Conservation (phyloP, 2,113 vertebrate genomes). For the Cryptomyrus ogoouensis region DNA sequence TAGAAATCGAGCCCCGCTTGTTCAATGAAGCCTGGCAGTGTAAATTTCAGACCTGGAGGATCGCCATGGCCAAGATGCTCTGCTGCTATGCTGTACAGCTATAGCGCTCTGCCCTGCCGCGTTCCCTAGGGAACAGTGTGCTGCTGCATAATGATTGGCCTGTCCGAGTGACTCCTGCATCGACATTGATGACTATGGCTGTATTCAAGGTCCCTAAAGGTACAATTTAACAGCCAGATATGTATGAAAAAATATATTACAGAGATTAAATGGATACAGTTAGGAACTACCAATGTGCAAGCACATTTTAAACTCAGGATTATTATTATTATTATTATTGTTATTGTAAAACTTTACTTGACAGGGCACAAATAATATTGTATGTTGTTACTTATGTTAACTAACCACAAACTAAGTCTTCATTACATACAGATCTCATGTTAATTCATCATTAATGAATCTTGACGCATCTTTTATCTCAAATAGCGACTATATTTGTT, state of each 20-base stretch:
- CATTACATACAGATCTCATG: neutral
- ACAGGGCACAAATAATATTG: neutral
- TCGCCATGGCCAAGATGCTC: neutral
- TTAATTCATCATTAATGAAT: neutral
- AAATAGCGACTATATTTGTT: neutral
- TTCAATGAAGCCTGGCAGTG: neutral
- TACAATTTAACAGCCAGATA: neutral
- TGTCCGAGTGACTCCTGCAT: neutral
- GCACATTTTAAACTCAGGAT: neutral
- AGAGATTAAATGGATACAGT: neutral
- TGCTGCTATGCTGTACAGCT: neutral
- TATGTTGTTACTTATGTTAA: neutral
- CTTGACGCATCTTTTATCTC: neutral
- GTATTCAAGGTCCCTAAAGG: neutral
- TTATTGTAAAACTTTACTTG: neutral
- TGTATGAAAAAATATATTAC: neutral
- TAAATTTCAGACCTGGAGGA: neutral
- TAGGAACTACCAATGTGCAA: neutral
- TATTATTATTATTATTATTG: neutral
- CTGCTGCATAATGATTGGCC: neutral
- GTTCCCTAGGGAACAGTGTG: neutral
- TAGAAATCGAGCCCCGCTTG: neutral
- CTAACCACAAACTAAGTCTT: neutral
- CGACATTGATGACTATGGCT: neutral
- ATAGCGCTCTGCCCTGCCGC: neutral